These are phyloP conservation scores for Cossypha caffra DNA, from an alignment of 2,797 vertebrate genomes.

Conservation along the genomic window DNA sequence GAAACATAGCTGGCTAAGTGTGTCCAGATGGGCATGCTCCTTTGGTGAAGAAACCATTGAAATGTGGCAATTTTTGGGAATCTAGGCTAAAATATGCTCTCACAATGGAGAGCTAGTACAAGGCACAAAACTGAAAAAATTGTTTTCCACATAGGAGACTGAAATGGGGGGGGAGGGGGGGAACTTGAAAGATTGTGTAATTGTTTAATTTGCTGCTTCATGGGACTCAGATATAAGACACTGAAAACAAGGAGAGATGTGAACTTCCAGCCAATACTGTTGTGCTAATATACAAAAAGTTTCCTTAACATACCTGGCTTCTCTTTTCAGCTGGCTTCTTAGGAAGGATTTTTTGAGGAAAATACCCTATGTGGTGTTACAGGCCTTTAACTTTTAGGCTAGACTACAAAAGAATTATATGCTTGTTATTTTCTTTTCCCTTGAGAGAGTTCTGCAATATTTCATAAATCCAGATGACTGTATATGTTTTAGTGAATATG, in stretches of 20 bases:
- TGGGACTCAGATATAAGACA: not conserved
- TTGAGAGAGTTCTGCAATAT: not conserved
- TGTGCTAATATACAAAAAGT: not conserved
- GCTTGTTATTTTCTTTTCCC: not conserved
- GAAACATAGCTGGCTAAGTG: not conserved
- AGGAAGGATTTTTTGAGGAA: not conserved
- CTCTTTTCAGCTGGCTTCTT: not conserved
- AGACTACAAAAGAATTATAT: not conserved
- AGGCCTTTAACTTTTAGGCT: not conserved
- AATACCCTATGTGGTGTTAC: not conserved
- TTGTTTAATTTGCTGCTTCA: not conserved
- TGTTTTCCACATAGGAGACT: not conserved
- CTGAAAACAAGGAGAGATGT: not conserved
- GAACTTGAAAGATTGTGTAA: not conserved
- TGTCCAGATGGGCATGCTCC: not conserved
- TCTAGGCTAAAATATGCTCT: not conserved
- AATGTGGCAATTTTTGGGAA: not conserved
- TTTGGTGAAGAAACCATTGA: slow-evolving; percentile 1
- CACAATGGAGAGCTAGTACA: not conserved
- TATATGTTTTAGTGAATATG: not conserved
- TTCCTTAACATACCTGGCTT: not conserved
- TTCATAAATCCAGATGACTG: not conserved
- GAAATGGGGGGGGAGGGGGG: fast-evolving
- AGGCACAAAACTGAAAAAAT: not conserved
- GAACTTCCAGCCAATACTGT: not conserved